A percentile compares a stretch with the other conserved stretches of the same genome.
These are phyloP conservation scores for Umimayanthus chanpuru DNA, from an alignment of 92 coral and sea anemone species.

Conservation along the genomic window DNA sequence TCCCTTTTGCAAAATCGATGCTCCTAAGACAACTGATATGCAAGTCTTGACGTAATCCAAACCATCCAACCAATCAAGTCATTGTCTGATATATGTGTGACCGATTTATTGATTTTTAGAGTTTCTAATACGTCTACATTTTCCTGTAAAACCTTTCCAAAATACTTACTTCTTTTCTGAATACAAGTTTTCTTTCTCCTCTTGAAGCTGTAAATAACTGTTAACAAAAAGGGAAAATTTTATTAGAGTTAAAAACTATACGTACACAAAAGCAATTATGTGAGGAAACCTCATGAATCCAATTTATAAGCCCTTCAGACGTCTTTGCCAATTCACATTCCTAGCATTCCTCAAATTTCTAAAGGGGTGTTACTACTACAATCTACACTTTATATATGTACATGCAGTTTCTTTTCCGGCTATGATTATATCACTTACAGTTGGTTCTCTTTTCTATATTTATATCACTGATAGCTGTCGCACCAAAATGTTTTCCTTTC, in stretches of 20 bases:
- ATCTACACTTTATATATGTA: too few species aligned
- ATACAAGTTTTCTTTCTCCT: constrained; percentile 90
- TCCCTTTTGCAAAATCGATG: too few species aligned
- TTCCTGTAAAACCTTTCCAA: neutral
- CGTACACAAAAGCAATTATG: neutral
- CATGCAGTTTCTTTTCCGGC: too few species aligned
- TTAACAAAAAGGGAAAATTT: neutral
- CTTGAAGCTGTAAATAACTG: constrained; percentile 92
- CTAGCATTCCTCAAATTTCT: neutral
- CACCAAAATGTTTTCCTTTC: too few species aligned
- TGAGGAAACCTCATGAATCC: neutral
- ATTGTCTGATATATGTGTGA: too few species aligned
- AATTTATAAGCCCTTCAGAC: too few species aligned
- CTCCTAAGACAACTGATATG: neutral
- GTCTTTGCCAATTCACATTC: neutral
- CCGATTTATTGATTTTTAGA: neutral
- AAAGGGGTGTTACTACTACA: neutral
- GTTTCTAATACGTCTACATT: neutral
- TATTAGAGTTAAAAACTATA: neutral
- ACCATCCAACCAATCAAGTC: neutral
- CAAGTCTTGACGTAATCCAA: too few species aligned
- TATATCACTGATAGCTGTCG: neutral
- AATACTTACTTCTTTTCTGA: constrained; percentile 87
- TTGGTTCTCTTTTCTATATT: neutral
- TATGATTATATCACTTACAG: too few species aligned